Conservation (phyloP, 2,113 vertebrate species). For the Leucopsar rothschildi region DNA sequence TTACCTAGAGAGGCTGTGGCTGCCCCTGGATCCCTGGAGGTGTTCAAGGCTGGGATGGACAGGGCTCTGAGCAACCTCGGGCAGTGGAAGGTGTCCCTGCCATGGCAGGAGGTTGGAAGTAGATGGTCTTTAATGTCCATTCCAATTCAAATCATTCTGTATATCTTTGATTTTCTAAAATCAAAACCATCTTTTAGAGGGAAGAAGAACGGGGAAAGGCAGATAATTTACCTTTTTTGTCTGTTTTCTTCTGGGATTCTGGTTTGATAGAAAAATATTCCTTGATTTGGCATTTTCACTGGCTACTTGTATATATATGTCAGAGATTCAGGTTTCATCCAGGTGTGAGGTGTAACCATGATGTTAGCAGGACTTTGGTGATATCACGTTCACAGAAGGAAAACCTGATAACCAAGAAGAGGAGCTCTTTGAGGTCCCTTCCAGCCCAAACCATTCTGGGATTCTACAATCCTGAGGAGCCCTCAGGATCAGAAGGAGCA, state of each 20-base stretch:
- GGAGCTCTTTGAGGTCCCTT: not conserved
- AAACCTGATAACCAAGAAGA: not conserved
- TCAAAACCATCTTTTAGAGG: not conserved
- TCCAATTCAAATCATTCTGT: not conserved
- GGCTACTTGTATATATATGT: not conserved
- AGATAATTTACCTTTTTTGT: not conserved
- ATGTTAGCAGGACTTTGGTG: not conserved
- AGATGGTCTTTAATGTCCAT: not conserved
- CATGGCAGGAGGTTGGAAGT: not conserved
- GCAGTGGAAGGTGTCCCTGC: not conserved
- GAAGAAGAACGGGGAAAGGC: fast-evolving
- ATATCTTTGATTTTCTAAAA: not conserved
- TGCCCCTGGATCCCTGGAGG: not conserved
- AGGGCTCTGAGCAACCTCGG: not conserved
- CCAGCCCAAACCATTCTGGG: not conserved
- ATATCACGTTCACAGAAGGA: not conserved
- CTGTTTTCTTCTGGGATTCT: not conserved
- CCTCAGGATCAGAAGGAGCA: not conserved
- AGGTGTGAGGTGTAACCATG: not conserved
- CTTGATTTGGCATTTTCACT: not conserved
- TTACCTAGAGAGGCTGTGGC: not conserved
- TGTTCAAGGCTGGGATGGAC: not conserved
- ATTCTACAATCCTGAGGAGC: not conserved
- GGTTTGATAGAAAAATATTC: not conserved
- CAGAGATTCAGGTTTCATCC: not conserved